Evolutionary conservation across 2,888 invertebrate genomes (phyloP).

Genomic region (Dryobotodes eremita): DNA sequence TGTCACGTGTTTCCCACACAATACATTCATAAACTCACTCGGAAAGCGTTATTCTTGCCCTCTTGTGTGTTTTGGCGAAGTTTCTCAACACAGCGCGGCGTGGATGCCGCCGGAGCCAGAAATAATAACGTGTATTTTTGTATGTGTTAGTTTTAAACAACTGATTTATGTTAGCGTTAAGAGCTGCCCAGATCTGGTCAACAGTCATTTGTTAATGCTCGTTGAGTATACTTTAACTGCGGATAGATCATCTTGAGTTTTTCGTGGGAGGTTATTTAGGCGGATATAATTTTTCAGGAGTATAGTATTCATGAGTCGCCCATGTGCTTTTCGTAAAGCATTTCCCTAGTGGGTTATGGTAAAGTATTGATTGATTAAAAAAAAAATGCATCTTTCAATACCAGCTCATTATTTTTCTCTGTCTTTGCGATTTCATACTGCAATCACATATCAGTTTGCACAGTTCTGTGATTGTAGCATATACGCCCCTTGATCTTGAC

Average conservation of each 20-base stretch:
- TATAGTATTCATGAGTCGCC: background rate
- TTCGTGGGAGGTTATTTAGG: background rate
- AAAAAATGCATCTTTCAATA: background rate
- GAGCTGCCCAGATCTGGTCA: slow-evolving; percentile 47
- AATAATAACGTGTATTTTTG: slow-evolving; percentile 61
- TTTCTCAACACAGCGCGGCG: slow-evolving; percentile 24
- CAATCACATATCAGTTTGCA: background rate
- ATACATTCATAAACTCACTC: slow-evolving; percentile 47
- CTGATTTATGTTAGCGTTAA: slow-evolving; percentile 58
- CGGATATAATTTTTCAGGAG: background rate
- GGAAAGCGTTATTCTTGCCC: slow-evolving; percentile 51
- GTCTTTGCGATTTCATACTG: background rate
- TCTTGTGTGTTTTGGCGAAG: slow-evolving; percentile 55
- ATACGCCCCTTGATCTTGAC: background rate
- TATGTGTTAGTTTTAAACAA: slow-evolving; percentile 45
- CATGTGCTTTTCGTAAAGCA: background rate
- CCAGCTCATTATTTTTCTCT: background rate
- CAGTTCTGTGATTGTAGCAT: background rate
- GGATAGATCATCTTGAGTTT: slow-evolving; percentile 31
- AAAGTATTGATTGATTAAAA: background rate
- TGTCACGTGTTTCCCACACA: slow-evolving; percentile 23
- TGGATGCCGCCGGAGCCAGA: slow-evolving; percentile 35
- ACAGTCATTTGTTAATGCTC: slow-evolving; percentile 53
- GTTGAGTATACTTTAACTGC: slow-evolving; percentile 19
- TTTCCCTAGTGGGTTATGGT: background rate